Evolutionary conservation across 2,797 vertebrate genomes (phyloP).

Genomic region (Notolepis coatsorum): DNA sequence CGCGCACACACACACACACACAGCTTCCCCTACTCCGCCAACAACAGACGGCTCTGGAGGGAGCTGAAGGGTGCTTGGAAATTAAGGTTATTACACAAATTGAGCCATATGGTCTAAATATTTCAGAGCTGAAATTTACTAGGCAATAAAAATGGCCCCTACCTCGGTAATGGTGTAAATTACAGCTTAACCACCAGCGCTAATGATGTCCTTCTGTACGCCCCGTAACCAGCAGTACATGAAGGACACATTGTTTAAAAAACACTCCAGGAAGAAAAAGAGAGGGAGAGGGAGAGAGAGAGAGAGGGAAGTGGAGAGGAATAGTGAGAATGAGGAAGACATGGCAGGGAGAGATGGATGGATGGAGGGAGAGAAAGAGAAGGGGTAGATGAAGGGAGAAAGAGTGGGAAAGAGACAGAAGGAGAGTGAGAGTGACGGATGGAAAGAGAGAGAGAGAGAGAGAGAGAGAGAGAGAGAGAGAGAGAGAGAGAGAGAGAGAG

Average conservation of each 20-base stretch:
- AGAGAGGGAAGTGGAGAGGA: conserved; percentile 69
- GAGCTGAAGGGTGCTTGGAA: conserved; percentile 99
- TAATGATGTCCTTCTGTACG: conserved; percentile 99
- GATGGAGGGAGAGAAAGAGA: neutral
- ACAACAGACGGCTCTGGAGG: conserved; percentile 82
- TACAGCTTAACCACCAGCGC: conserved; percentile 99
- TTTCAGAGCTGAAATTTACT: conserved; percentile 99
- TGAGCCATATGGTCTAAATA: conserved; percentile 99
- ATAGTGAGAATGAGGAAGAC: conserved; percentile 47
- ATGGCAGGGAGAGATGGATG: conserved; percentile 12
- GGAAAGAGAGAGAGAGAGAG: conserved; percentile 42
- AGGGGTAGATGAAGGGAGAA: neutral
- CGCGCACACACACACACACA: neutral
- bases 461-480: neutral
- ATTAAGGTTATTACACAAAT: conserved; percentile 99
- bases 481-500: conserved; percentile 18
- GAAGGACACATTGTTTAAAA: conserved; percentile 99
- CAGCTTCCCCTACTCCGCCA: conserved; percentile 78
- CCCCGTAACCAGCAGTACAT: conserved; percentile 99
- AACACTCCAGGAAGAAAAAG: conserved; percentile 85
- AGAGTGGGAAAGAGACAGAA: no score
- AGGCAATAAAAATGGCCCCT: conserved; percentile 99
- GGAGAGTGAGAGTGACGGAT: conserved; percentile 17
- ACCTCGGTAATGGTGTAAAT: conserved; percentile 99
- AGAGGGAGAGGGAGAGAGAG: conserved; percentile 77